Base-by-base conservation (phyloP, 30 jellyfish, hydroid and myxozoan species). In the Pseudorhiza aurosa region DNA sequence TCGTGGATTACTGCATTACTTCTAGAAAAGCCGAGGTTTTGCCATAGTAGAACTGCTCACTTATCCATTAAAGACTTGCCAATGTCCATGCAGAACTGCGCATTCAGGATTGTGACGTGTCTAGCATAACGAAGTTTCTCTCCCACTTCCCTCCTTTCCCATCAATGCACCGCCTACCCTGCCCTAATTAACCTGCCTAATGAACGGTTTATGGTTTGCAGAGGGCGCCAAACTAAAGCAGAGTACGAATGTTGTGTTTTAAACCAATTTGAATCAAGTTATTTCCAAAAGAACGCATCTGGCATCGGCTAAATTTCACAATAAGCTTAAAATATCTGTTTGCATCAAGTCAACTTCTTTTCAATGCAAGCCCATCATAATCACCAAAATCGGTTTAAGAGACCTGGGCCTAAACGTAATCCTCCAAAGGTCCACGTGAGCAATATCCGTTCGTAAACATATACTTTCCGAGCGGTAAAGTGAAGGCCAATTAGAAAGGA, bases 251-350 rank as follows among this genome's bases (percentile, higher is more conserved):
- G 24, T 26, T 19, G 24, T 2, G n/a, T 39, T 32, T 29, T 64
- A 64, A 64, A 64, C 77, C 77, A 64, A 64, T 64, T 64, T 64
- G 37, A 64, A 32, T 31, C 77, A 64, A 64, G 7, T 58, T 31
- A 35, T 64, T 64, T 59, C 77, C 53, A 42, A 30, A 64, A 30
- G 77, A n/a, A 64, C 67, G 77, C 77, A 64, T 64, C 77, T 64
- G 77, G 53, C 21, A 40, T 30, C 25, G 56, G 77, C 27, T 36
- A 30, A 64, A 42, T 19, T 30, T 8, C n/a, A 64, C 49, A 64
- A 64, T 64, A 31, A 64, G 77, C 77, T 64, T 64, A 64, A n/a
- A 64, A 18, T 42, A 19, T 64, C 67, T 1, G 33, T 64, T 33
- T 64, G 32, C 33, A 64, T 64, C 60, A 33, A 64, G 77, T 35